Conservation (phyloP, 1,140 invertebrate genomes). For the Pseudachorutes palmiensis region DNA sequence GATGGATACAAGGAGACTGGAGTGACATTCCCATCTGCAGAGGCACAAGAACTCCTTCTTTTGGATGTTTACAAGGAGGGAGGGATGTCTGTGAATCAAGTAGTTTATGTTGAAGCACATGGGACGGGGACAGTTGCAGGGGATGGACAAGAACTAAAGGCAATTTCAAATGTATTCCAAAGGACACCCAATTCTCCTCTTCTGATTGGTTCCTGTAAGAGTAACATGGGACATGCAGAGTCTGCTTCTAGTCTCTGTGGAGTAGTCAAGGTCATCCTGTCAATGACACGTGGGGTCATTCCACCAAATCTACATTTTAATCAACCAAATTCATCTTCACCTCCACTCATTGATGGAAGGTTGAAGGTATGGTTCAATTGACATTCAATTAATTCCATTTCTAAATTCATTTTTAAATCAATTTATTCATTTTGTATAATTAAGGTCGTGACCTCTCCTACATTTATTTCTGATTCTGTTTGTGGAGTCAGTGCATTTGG, state of each 20-base stretch:
- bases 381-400: too few species aligned
- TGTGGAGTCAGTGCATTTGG: constrained; percentile 54
- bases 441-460: constrained; percentile 40
- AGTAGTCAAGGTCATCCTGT: constrained; percentile 64
- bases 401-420: constrained; percentile 5
- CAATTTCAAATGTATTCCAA: constrained; percentile 71
- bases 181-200: constrained; percentile 54
- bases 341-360: not conserved
- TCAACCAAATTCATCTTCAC: constrained; percentile 54
- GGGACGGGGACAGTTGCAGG: constrained; percentile 41
- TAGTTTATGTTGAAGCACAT: constrained; percentile 2
- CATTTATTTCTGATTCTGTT: constrained; percentile 42
- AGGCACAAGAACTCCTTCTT: constrained; percentile 53
- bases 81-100: not conserved
- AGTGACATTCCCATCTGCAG: constrained; percentile 83
- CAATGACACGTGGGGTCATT: constrained; percentile 47
- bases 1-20: constrained; percentile 83
- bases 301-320: constrained; percentile 54
- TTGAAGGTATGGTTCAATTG: too few species aligned
- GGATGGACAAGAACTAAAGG: constrained; percentile 64
- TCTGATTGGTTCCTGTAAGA: constrained; percentile 81
- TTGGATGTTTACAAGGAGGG: not conserved
- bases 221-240: constrained; percentile 88
- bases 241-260: constrained; percentile 75
- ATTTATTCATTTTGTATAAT: not conserved